Conservation (phyloP, 2,113 vertebrate genomes). For the Dicrurus megarhynchus region DNA sequence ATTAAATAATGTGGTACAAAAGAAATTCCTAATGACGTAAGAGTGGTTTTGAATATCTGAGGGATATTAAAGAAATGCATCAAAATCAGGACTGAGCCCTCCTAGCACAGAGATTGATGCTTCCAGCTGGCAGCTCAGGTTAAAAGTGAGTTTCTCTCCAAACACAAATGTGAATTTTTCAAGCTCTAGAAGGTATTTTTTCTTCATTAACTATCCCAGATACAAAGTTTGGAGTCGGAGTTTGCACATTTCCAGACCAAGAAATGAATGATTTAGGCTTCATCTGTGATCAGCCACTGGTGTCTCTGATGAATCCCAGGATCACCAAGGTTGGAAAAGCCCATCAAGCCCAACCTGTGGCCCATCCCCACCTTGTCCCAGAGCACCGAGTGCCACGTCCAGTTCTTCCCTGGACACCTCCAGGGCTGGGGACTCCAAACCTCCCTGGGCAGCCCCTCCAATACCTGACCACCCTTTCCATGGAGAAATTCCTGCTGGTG, state of each 20-base stretch:
- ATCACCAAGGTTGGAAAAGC: not conserved
- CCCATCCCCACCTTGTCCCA: accelerated
- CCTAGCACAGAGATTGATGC: accelerated
- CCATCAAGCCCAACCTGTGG: not conserved
- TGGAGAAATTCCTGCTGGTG: not conserved
- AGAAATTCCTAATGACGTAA: not conserved
- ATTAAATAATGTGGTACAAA: not conserved
- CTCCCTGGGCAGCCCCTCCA: not conserved
- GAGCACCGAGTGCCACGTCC: not conserved
- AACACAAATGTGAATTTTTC: not conserved
- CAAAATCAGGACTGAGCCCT: not conserved
- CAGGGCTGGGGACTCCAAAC: not conserved
- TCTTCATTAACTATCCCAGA: too few relatives aligned
- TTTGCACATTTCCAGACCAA: not conserved
- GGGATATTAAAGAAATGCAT: not conserved
- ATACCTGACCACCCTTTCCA: not conserved
- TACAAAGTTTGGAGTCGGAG: not conserved
- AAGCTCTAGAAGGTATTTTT: not conserved
- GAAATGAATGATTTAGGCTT: not conserved
- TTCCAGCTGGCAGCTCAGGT: not conserved
- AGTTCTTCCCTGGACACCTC: not conserved
- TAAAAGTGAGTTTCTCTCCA: not conserved
- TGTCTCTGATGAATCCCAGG: not conserved
- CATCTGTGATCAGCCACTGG: accelerated
- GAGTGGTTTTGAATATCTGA: not conserved